These are phyloP conservation scores for Xestia xanthographa DNA, from an alignment of 2,888 invertebrate species.

Conservation along the genomic window DNA sequence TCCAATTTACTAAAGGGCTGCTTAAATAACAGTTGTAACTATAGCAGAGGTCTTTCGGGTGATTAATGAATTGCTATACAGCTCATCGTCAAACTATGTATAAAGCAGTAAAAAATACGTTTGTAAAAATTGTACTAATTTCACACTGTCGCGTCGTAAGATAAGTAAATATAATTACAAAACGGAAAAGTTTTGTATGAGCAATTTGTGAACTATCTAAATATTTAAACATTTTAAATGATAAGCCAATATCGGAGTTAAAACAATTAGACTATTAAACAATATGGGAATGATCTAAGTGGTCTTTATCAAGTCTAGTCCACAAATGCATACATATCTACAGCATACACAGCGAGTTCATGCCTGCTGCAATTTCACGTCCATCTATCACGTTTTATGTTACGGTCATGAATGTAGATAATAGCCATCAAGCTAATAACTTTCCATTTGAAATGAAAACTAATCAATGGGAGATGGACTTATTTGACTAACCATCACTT, in stretches of 20 bases:
- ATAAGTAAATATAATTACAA: constrained; percentile 24
- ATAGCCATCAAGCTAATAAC: constrained; percentile 86
- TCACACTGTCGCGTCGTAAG: constrained; percentile 3
- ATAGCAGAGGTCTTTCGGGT: constrained; percentile 69
- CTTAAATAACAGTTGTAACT: constrained; percentile 76
- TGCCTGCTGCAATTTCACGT: constrained; percentile 82
- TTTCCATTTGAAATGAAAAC: constrained; percentile 86
- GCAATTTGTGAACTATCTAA: constrained; percentile 4
- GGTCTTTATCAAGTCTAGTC: constrained; percentile 22
- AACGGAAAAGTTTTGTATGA: constrained; percentile 30
- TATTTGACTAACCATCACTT: constrained; percentile 83
- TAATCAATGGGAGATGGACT: constrained; percentile 87
- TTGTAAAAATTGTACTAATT: constrained; percentile 17
- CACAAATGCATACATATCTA: constrained; percentile 48
- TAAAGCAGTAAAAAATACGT: constrained; percentile 27
- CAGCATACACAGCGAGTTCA: constrained; percentile 67
- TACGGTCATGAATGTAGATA: constrained; percentile 78
- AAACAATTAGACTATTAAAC: constrained; percentile 17
- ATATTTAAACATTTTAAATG: neutral
- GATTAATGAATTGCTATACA: constrained; percentile 64
- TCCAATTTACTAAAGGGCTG: constrained; percentile 69
- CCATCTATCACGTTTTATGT: constrained; percentile 73
- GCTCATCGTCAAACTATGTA: constrained; percentile 39
- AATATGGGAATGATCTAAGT: constrained; percentile 2
- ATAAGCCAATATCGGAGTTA: constrained; percentile 4